Evolutionary conservation across 2,113 vertebrate species (phyloP).

Genomic region (Gymnorhina tibicen): DNA sequence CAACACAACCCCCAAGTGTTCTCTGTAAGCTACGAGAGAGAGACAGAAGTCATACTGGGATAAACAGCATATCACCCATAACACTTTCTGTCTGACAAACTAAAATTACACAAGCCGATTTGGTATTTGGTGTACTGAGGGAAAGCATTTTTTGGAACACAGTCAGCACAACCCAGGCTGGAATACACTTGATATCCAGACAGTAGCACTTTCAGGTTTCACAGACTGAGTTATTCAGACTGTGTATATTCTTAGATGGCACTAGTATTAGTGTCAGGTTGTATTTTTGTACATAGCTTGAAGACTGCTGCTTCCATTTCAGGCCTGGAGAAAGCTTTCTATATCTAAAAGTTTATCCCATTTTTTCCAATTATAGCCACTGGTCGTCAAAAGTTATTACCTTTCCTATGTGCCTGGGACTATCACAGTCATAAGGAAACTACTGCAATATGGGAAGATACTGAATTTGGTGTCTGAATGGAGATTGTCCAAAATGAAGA

Average conservation of each 20-base stretch:
- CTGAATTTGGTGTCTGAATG: neutral
- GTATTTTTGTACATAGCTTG: neutral
- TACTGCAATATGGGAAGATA: neutral
- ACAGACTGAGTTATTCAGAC: neutral
- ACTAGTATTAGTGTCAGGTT: neutral
- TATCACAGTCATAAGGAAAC: neutral
- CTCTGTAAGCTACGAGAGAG: accelerated
- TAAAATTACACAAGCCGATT: neutral
- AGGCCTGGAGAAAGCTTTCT: neutral
- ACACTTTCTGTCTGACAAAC: neutral
- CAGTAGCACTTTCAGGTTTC: neutral
- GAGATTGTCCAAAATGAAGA: neutral
- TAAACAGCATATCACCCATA: accelerated
- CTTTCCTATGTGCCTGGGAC: neutral
- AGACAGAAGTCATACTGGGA: neutral
- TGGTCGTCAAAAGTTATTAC: neutral
- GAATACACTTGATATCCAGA: neutral
- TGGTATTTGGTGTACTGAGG: neutral
- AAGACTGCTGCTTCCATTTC: neutral
- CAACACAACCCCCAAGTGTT: neutral
- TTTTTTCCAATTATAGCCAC: neutral
- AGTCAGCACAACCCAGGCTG: neutral
- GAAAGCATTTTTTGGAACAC: neutral
- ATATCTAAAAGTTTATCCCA: neutral
- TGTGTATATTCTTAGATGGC: neutral